Percentiles rank a stretch among this genome's conserved stretches.
phyloP scores from a whole-genome alignment of 2,113 vertebrate genomes.

The Athene cunicularia region DNA sequence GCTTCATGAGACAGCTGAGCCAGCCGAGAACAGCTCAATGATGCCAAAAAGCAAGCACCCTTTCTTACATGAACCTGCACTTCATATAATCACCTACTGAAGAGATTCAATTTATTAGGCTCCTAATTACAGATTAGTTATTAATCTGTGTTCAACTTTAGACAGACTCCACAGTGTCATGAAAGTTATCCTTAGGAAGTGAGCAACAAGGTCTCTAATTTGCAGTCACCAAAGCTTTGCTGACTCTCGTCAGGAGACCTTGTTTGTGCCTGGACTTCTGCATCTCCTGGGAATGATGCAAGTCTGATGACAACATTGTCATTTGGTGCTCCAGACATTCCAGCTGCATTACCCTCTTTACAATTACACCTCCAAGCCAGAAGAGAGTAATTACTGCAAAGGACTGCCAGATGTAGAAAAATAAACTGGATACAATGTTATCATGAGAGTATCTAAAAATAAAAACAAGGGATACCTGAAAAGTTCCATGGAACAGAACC shows the following conservation, averaged over 20 bases:
- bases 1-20: neutral
- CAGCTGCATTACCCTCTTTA: neutral
- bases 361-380: neutral
- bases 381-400: neutral
- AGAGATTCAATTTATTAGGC: neutral
- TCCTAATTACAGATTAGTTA: neutral
- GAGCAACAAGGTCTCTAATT: neutral
- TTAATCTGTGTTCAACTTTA: neutral
- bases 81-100: neutral
- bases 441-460: neutral
- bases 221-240: neutral
- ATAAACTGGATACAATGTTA: neutral
- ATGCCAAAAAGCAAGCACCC: neutral
- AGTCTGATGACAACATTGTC: neutral
- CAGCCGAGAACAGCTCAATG: neutral
- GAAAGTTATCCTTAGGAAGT: neutral
- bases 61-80: fast-evolving
- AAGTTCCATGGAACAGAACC: neutral
- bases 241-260: neutral
- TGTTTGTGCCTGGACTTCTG: neutral
- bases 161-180: neutral
- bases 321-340: neutral
- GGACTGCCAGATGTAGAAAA: neutral
- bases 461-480: neutral
- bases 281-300: neutral